A percentile compares a stretch with the other conserved stretches of the same genome.
Evolutionary conservation across 2,888 invertebrate species (phyloP).

Genomic region (Allacma fusca): DNA sequence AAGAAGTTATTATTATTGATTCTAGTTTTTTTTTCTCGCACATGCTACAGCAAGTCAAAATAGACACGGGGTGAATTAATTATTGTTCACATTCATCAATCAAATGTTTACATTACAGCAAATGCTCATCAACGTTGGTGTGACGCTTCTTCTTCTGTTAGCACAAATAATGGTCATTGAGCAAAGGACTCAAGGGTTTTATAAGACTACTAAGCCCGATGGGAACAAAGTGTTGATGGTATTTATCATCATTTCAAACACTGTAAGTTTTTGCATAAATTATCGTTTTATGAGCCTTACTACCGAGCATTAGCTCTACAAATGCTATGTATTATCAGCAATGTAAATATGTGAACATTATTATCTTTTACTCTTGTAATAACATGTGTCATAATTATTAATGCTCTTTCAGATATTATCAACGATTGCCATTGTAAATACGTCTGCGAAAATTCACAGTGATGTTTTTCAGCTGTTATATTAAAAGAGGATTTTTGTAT

Average conservation of each 20-base stretch:
- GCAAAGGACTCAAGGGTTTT: not conserved
- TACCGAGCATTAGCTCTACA: too few relatives aligned
- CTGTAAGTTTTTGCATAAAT: not conserved
- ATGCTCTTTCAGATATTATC: not conserved
- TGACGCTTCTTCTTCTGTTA: not conserved
- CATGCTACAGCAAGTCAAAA: not conserved
- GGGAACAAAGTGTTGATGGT: not conserved
- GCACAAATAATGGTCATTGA: constrained; percentile 17
- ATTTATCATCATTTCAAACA: not conserved
- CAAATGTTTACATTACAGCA: not conserved
- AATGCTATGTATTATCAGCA: too few relatives aligned
- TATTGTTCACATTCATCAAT: not conserved
- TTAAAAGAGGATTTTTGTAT: not conserved
- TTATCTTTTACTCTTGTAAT: too few relatives aligned
- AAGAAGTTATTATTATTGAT: too few relatives aligned
- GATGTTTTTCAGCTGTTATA: not conserved
- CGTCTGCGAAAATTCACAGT: not conserved
- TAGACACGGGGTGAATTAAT: not conserved
- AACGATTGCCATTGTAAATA: not conserved
- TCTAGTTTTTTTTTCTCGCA: too few relatives aligned
- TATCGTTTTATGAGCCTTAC: too few relatives aligned
- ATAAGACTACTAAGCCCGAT: not conserved
- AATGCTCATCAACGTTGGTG: not conserved
- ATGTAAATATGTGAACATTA: too few relatives aligned
- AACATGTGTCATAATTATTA: not conserved